Percentiles rank a stretch among this genome's conserved stretches.
Evolutionary conservation across 2,797 vertebrate species (phyloP).

Genomic region (Sphenopsis melanotis): DNA sequence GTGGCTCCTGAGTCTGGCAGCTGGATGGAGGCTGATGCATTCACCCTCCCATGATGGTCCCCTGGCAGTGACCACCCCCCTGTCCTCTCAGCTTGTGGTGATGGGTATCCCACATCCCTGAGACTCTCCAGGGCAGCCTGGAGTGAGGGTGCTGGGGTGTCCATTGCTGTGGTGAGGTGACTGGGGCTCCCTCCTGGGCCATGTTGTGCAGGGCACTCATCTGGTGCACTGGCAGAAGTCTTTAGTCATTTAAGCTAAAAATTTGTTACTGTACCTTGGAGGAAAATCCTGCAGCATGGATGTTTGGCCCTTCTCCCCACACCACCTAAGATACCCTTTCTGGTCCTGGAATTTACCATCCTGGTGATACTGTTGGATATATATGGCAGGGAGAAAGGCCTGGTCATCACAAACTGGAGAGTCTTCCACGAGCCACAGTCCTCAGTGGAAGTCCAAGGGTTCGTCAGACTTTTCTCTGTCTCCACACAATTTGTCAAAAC

Average conservation of each 20-base stretch:
- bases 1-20: background rate
- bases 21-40: too few relatives aligned
- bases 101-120: background rate
- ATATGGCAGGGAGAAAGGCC: background rate
- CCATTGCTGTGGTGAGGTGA: background rate
- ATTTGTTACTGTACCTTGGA: rapidly evolving
- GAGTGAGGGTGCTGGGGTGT: background rate
- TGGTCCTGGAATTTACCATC: background rate
- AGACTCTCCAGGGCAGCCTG: background rate
- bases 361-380: background rate
- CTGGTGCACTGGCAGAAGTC: rapidly evolving
- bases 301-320: background rate
- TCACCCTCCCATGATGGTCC: too few relatives aligned
- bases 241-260: background rate
- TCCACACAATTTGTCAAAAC: background rate
- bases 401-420: background rate
- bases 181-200: rapidly evolving
- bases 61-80: background rate
- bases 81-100: background rate
- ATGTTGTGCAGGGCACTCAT: background rate
- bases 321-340: background rate
- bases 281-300: background rate
- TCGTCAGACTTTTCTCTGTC: background rate
- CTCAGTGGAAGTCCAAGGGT: background rate
- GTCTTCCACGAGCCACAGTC: background rate